These are phyloP conservation scores for Ptilonorhynchus violaceus DNA, from an alignment of 2,113 vertebrate genomes.

Conservation along the genomic window DNA sequence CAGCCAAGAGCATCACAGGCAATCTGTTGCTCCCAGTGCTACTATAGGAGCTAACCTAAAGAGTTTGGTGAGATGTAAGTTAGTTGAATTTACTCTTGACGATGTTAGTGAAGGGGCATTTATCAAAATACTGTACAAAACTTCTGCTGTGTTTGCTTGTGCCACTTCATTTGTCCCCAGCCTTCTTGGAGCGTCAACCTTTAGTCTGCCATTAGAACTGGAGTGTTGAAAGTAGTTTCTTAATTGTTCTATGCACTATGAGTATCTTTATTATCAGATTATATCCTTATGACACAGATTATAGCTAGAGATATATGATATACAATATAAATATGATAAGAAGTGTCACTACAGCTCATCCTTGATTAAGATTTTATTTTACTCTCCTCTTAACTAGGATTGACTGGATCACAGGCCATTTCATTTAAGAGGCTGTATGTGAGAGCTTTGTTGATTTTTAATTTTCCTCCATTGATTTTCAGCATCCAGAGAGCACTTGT, in stretches of 20 bases:
- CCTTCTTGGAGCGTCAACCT: not conserved
- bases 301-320: not conserved
- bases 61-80: not conserved
- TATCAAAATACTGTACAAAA: not conserved
- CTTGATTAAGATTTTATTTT: conserved; percentile 69
- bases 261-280: not conserved
- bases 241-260: not conserved
- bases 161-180: not conserved
- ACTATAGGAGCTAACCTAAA: not conserved
- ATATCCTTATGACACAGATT: not conserved
- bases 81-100: not conserved
- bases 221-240: not conserved
- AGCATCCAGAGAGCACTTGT: conserved; percentile 69
- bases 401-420: conserved; percentile 64
- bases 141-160: not conserved
- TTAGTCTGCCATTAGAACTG: not conserved
- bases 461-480: conserved; percentile 74
- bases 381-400: conserved; percentile 52
- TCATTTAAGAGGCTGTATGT: conserved; percentile 60
- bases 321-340: not conserved
- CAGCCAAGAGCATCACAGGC: not conserved
- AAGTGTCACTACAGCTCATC: conserved; percentile 26
- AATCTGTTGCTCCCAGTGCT: not conserved
- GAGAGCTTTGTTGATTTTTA: conserved; percentile 73
- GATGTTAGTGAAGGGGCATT: not conserved